Evolutionary conservation across 2,888 invertebrate genomes (phyloP).

Genomic region (Drosophila mimetica): DNA sequence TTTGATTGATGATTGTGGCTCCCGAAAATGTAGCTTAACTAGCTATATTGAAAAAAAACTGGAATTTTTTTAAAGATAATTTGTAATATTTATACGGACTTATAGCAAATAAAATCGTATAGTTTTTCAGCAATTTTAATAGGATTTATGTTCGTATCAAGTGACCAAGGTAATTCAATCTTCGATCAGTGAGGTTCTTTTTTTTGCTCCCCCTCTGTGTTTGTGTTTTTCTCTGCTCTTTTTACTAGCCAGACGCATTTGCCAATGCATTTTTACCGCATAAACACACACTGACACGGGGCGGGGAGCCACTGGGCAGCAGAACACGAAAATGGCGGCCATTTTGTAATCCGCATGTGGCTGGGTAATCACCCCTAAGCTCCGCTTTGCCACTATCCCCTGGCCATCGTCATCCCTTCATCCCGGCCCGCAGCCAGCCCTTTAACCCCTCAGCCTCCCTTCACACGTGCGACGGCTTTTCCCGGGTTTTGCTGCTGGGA

Average conservation of each 20-base stretch:
- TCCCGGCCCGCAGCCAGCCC: background rate
- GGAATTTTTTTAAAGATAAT: too few species aligned
- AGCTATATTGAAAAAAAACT: too few species aligned
- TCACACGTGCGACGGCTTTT: constrained; percentile 66
- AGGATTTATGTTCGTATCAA: background rate
- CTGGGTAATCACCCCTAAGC: constrained; percentile 70
- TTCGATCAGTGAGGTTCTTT: background rate
- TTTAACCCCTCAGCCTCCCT: background rate
- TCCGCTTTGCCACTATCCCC: constrained; percentile 29
- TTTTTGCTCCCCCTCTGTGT: background rate
- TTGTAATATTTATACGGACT: too few species aligned
- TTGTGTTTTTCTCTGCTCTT: constrained; percentile 15
- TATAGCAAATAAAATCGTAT: too few species aligned
- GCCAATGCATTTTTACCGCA: constrained; percentile 69
- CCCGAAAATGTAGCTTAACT: background rate
- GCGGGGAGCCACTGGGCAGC: constrained; percentile 13
- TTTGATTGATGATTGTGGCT: background rate
- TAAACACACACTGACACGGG: constrained; percentile 20
- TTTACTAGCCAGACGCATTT: constrained; percentile 37
- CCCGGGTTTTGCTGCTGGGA: constrained; percentile 55
- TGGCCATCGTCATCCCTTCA: background rate
- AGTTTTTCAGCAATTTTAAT: background rate
- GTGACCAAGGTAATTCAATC: background rate
- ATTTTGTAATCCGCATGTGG: constrained; percentile 79
- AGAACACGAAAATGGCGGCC: constrained; percentile 72